Evolutionary conservation across 1,140 invertebrate genomes (phyloP).

Genomic region (Mizuhopecten yessoensis): DNA sequence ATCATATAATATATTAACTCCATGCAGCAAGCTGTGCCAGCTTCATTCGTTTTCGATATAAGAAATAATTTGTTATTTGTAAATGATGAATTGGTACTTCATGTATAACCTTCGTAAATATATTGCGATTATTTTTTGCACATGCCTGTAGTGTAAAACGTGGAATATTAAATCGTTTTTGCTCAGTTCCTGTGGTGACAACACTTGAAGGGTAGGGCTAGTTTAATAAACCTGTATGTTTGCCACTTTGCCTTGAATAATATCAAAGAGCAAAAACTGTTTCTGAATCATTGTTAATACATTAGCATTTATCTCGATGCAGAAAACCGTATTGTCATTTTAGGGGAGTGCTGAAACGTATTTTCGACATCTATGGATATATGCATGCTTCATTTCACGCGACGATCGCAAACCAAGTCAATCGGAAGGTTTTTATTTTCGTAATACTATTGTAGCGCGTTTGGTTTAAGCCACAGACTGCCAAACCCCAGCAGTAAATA

Average conservation of each 20-base stretch:
- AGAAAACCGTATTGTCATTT: constrained; percentile 11
- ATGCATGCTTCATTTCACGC: background rate
- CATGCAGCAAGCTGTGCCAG: background rate
- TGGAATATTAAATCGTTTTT: background rate
- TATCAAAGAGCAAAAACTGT: constrained; percentile 14
- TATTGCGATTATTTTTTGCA: too few species aligned
- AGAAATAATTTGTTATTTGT: background rate
- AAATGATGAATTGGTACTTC: background rate
- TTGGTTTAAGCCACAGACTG: background rate
- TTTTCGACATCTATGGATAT: background rate
- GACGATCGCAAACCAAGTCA: background rate
- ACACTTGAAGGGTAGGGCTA: background rate
- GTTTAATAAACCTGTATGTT: background rate
- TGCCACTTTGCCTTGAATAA: background rate
- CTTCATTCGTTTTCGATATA: background rate
- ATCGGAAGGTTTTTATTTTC: constrained; percentile 16
- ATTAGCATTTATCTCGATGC: background rate
- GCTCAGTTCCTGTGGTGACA: background rate
- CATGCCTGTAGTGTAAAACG: too few species aligned
- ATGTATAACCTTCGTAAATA: background rate
- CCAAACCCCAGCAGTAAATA: background rate
- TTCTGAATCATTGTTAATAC: constrained; percentile 26
- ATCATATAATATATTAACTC: too few species aligned
- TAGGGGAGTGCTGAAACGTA: background rate
- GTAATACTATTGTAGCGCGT: background rate